These are phyloP conservation scores for Andrena camellia DNA, from an alignment of 2,888 invertebrate species.

Conservation along the genomic window DNA sequence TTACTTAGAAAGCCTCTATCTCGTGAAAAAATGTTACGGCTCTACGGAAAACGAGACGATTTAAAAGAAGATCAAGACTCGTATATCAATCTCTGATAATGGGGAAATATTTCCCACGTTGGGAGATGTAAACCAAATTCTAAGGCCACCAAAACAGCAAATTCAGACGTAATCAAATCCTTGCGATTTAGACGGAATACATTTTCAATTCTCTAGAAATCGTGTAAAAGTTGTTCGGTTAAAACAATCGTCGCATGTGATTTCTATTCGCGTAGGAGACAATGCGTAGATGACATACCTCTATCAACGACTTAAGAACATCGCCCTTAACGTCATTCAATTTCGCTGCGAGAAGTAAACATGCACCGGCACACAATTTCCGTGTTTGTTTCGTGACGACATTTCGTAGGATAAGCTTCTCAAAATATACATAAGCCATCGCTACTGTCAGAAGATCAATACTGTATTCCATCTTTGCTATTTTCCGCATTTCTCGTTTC, in stretches of 20 bases:
- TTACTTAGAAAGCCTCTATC: constrained; percentile 20
- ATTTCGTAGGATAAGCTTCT: constrained; percentile 96
- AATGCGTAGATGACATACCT: constrained; percentile 87
- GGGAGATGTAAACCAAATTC: constrained; percentile 98
- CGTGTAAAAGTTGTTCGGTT: constrained; percentile 32
- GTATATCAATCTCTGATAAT: constrained; percentile 97
- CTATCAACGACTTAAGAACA: constrained; percentile 93
- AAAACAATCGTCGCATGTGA: constrained; percentile 8
- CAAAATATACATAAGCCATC: constrained; percentile 99
- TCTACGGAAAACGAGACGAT: constrained; percentile 43
- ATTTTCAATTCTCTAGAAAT: constrained; percentile 93
- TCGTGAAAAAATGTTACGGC: constrained; percentile 51
- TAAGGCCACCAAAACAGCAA: constrained; percentile 96
- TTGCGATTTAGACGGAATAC: constrained; percentile 96
- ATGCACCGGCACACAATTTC: constrained; percentile 97
- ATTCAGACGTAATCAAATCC: constrained; percentile 96
- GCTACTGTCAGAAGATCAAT: constrained; percentile 96
- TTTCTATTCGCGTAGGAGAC: neutral
- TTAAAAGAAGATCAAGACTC: constrained; percentile 90
- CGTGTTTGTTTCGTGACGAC: constrained; percentile 97
- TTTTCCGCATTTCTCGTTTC: constrained; percentile 97
- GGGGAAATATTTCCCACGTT: constrained; percentile 96
- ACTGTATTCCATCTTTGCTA: constrained; percentile 93
- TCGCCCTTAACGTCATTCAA: constrained; percentile 98
- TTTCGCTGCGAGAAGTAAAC: constrained; percentile 97